A percentile compares a stretch with the other conserved stretches of the same genome.
These are phyloP conservation scores for Cheirogaleus major DNA, from an alignment of 2,797 vertebrate genomes.

Conservation along the genomic window DNA sequence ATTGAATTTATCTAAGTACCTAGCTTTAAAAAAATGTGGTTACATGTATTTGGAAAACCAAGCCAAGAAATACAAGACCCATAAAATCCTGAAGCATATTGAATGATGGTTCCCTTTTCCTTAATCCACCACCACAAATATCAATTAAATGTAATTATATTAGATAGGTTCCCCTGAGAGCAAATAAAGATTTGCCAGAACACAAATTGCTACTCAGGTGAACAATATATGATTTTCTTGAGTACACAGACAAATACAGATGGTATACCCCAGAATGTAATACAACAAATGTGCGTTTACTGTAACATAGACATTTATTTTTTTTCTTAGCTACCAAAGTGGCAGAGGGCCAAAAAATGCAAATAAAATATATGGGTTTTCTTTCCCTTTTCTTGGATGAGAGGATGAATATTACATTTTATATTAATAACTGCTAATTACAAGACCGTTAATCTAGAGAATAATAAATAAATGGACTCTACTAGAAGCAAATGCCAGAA, in stretches of 20 bases:
- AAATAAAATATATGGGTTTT: conserved; percentile 79
- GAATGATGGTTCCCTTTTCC: conserved; percentile 74
- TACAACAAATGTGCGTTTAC: conserved; percentile 61
- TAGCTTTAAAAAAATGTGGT: conserved; percentile 78
- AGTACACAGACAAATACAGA: conserved; percentile 71
- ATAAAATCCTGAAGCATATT: conserved; percentile 78
- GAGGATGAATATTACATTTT: conserved; percentile 81
- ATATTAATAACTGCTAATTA: conserved; percentile 82
- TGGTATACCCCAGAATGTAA: conserved; percentile 57
- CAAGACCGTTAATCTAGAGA: conserved; percentile 78
- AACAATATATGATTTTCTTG: conserved; percentile 74
- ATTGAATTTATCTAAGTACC: conserved; percentile 80
- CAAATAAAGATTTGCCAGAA: conserved; percentile 80
- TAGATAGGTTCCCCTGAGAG: conserved; percentile 75
- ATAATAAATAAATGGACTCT: conserved; percentile 80
- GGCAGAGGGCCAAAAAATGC: conserved; percentile 79
- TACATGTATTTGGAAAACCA: conserved; percentile 78
- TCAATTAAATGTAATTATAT: conserved; percentile 83
- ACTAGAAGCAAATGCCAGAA: conserved; percentile 77
- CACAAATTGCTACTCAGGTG: conserved; percentile 75
- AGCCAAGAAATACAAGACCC: conserved; percentile 81
- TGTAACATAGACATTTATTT: conserved; percentile 53
- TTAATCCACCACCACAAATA: conserved; percentile 77
- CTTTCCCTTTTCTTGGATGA: conserved; percentile 80
- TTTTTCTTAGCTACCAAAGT: conserved; percentile 79